A percentile compares a stretch with the other conserved stretches of the same genome.
phyloP scores from a whole-genome alignment of 2,113 vertebrate genomes.

The Chaetorhynchus papuensis region DNA sequence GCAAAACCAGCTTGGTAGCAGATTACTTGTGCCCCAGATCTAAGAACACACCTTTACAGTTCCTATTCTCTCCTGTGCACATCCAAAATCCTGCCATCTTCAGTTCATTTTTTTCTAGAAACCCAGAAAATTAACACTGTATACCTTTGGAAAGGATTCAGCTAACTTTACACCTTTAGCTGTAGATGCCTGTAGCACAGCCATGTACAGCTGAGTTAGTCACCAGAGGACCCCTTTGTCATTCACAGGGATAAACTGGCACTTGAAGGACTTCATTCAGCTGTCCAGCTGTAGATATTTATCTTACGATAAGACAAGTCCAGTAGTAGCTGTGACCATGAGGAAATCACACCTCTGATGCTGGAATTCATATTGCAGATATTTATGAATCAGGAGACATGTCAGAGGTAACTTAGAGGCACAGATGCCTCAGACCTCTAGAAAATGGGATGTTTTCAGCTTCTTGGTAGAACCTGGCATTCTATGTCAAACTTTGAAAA shows the following conservation, averaged over 20 bases:
- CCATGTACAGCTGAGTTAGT: neutral
- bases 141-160: neutral
- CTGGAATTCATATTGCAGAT: neutral
- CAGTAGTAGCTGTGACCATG: neutral
- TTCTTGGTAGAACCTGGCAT: neutral
- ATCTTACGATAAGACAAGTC: neutral
- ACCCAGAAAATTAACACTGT: neutral
- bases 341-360: neutral
- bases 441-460: neutral
- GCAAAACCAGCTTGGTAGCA: neutral
- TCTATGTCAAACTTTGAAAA: neutral
- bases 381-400: neutral
- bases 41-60: neutral
- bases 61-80: neutral
- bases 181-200: neutral
- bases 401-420: neutral
- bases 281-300: neutral
- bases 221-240: neutral
- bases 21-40: neutral
- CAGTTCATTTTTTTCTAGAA: neutral
- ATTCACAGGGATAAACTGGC: neutral
- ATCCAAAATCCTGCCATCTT: neutral
- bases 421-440: neutral
- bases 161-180: neutral
- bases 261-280: neutral